Conservation (phyloP, 2,113 vertebrate genomes). For the Mionectes macconnelli region DNA sequence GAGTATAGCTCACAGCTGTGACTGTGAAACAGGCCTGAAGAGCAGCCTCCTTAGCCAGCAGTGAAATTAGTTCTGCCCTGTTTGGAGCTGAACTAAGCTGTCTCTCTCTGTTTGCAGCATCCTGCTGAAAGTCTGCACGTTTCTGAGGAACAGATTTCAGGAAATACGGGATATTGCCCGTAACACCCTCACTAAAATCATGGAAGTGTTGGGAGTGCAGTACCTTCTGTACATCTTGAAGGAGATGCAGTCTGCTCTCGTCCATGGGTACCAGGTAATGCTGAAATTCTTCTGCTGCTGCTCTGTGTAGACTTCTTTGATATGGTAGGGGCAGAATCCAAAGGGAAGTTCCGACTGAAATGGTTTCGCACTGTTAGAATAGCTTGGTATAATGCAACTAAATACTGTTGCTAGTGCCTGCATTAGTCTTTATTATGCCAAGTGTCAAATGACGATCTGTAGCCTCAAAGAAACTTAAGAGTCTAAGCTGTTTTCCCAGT, state of each 20-base stretch:
- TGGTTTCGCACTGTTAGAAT: background rate
- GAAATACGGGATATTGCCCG: slow-evolving; percentile 92
- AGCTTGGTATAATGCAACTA: background rate
- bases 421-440: background rate
- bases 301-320: background rate
- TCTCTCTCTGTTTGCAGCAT: slow-evolving; percentile 74
- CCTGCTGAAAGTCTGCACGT: slow-evolving; percentile 89
- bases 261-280: slow-evolving; percentile 93
- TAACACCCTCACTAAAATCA: slow-evolving; percentile 89
- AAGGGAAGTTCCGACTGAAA: background rate
- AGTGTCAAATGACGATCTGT: background rate
- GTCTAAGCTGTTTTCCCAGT: background rate
- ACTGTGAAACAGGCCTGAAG: background rate
- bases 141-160: slow-evolving; percentile 92
- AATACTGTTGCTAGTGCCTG: background rate
- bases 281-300: background rate
- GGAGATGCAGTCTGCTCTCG: slow-evolving; percentile 86
- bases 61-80: background rate
- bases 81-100: background rate
- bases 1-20: background rate
- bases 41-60: background rate
- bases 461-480: background rate
- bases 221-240: slow-evolving; percentile 91
- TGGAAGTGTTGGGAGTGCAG: slow-evolving; percentile 84
- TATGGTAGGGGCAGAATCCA: background rate